Evolutionary conservation across 2,113 vertebrate genomes (phyloP).

Genomic region (Aythya baeri): DNA sequence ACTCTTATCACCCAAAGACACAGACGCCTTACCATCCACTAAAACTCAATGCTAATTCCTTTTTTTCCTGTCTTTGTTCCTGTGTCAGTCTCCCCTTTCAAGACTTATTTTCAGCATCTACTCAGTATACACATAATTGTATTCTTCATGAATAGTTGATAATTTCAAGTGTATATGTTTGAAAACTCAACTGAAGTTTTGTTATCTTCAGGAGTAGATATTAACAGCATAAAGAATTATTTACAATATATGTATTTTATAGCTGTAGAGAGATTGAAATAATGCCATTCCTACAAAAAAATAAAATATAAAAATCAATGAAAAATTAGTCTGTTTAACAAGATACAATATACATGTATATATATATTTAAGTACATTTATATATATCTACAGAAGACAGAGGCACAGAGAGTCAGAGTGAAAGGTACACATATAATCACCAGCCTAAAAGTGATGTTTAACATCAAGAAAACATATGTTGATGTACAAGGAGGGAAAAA

Average conservation of each 20-base stretch:
- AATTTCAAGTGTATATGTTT: neutral
- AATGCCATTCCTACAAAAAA: neutral
- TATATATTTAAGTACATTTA: rapidly evolving
- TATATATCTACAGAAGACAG: neutral
- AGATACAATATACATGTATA: neutral
- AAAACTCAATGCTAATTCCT: neutral
- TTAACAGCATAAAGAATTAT: neutral
- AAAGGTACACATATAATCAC: neutral
- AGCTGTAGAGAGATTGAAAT: neutral
- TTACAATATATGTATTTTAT: neutral
- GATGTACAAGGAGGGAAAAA: rapidly evolving
- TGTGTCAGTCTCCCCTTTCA: neutral
- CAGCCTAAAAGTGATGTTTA: neutral
- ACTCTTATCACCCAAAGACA: neutral
- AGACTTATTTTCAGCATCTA: neutral
- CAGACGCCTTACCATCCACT: neutral
- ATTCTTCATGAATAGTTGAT: neutral
- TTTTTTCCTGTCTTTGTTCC: neutral
- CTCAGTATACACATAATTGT: neutral
- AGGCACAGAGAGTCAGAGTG: neutral
- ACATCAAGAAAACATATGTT: neutral
- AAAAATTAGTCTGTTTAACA: neutral
- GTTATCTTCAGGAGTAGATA: neutral
- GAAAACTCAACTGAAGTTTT: neutral
- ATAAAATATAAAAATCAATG: neutral